These are phyloP conservation scores for Exaiptasia diaphana DNA, from an alignment of 64 coral and sea anemone species.

Conservation along the genomic window DNA sequence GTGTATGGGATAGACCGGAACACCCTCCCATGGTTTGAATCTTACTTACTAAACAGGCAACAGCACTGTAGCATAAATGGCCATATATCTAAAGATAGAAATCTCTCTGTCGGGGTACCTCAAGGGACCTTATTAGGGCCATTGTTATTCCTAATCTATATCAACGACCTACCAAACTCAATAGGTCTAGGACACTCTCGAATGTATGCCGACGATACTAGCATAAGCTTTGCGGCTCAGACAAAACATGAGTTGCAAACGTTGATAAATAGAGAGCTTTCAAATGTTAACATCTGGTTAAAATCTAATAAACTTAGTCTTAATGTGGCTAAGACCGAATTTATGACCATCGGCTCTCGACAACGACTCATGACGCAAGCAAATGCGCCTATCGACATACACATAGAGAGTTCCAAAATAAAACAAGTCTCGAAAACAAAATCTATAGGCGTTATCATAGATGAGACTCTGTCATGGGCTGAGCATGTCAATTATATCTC, in stretches of 20 bases:
- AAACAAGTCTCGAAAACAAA: background rate
- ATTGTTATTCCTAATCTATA: conserved; percentile 28
- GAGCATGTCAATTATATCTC: conserved; percentile 4
- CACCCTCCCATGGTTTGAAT: background rate
- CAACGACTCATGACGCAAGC: background rate
- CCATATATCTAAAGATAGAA: background rate
- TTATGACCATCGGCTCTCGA: background rate
- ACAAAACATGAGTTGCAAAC: background rate
- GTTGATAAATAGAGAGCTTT: conserved; percentile 1
- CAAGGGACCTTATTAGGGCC: conserved; percentile 12
- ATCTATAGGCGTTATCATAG: conserved; percentile 39
- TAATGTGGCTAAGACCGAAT: conserved; percentile 8
- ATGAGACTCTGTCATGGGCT: conserved; percentile 18
- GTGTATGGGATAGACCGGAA: background rate
- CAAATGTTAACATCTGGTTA: conserved; percentile 3
- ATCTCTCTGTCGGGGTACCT: background rate
- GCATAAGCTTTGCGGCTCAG: background rate
- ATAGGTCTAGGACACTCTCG: background rate
- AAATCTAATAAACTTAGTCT: conserved; percentile 24
- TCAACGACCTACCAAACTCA: conserved; percentile 39
- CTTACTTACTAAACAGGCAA: background rate
- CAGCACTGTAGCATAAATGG: background rate
- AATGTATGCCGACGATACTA: conserved; percentile 49
- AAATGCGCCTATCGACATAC: background rate
- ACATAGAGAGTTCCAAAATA: background rate